Percentiles rank a stretch among this genome's conserved stretches.
Conservation (phyloP, 1,140 invertebrate genomes). For the Conus betulinus region DNA sequence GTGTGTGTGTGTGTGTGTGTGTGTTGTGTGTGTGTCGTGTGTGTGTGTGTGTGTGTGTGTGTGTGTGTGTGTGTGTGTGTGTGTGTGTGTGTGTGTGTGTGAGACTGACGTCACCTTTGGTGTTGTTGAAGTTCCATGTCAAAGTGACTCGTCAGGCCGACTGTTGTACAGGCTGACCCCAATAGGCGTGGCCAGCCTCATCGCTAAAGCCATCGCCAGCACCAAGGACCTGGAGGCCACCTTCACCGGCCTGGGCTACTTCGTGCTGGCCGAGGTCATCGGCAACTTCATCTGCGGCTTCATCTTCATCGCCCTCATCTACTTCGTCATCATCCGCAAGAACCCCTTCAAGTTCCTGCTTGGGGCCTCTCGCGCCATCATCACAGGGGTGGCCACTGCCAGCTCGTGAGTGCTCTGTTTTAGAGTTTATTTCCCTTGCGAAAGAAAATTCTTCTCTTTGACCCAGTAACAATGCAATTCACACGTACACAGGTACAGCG, state of each 20-base stretch:
- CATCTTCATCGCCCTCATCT: conserved; percentile 88
- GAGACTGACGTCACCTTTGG: neutral
- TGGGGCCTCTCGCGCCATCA: conserved; percentile 87
- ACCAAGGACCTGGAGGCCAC: conserved; percentile 87
- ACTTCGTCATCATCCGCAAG: conserved; percentile 87
- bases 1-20: no score
- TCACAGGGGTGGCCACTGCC: conserved; percentile 94
- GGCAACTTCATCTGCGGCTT: conserved; percentile 91
- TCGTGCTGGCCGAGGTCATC: conserved; percentile 87
- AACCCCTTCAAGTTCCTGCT: conserved; percentile 91
- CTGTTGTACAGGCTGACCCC: conserved; percentile 84
- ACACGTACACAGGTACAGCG: no score
- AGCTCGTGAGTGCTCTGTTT: conserved; percentile 76
- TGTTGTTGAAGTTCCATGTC: neutral
- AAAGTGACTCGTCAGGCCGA: neutral
- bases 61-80: neutral
- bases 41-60: no score
- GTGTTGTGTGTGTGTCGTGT: no score
- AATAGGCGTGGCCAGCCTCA: conserved; percentile 91
- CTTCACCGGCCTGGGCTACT: conserved; percentile 84
- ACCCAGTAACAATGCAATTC: no score
- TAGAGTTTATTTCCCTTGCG: no score
- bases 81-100: no score
- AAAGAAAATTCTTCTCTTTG: no score
- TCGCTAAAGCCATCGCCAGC: conserved; percentile 91